These are phyloP conservation scores for Synergus itoensis DNA, from an alignment of 2,888 invertebrate species.

Conservation along the genomic window DNA sequence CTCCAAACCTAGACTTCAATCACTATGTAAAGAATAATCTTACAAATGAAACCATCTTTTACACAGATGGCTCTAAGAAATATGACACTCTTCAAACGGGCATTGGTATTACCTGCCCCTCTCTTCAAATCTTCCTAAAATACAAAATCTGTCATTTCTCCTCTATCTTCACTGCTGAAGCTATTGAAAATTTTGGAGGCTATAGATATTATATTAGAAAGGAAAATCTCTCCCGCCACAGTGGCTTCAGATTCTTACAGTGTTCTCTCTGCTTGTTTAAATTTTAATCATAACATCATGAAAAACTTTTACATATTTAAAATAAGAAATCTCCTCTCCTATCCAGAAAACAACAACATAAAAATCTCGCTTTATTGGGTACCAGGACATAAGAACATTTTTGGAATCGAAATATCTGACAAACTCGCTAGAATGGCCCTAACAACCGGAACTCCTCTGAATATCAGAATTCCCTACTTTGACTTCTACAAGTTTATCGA, in stretches of 20 bases:
- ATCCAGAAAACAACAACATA: background rate
- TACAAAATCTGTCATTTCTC: no score
- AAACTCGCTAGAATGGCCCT: background rate
- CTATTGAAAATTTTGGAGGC: no score
- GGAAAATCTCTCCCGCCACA: no score
- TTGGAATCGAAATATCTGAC: background rate
- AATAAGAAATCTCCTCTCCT: background rate
- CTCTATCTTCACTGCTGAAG: no score
- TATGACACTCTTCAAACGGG: no score
- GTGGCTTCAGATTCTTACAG: background rate
- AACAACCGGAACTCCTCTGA: background rate
- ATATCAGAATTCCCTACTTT: background rate
- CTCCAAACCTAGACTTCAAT: no score
- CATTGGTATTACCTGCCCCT: no score
- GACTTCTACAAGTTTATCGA: constrained; percentile 49
- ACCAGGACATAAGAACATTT: background rate
- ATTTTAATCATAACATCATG: background rate
- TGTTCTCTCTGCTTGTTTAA: background rate
- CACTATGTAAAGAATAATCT: no score
- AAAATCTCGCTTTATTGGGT: background rate
- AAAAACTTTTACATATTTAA: background rate
- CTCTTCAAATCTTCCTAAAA: no score
- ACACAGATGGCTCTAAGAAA: no score
- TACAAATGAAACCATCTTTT: no score
- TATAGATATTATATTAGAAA: no score